Percentiles rank a stretch among this genome's conserved stretches.
These are phyloP conservation scores for Acrocephalus kingi DNA, from an alignment of 2,113 vertebrate species.

Conservation along the genomic window DNA sequence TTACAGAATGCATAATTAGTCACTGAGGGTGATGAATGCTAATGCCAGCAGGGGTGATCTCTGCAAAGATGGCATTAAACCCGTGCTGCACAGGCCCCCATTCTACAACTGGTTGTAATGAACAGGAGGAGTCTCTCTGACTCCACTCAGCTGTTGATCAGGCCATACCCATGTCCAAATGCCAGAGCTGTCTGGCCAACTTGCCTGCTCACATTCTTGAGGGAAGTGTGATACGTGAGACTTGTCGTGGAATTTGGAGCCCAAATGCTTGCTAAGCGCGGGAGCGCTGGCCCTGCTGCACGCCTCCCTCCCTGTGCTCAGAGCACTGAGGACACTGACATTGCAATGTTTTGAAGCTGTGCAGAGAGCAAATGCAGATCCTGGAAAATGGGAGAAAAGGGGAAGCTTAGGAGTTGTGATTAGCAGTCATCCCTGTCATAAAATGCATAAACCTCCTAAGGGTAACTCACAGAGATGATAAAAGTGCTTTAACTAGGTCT, in stretches of 20 bases:
- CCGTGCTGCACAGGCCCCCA: background rate
- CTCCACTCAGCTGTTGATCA: slow-evolving; percentile 14
- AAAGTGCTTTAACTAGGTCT: background rate
- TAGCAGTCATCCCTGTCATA: background rate
- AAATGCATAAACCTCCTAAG: background rate
- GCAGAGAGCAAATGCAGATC: background rate
- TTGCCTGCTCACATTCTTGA: slow-evolving; percentile 54
- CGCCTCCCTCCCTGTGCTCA: background rate
- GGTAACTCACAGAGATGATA: background rate
- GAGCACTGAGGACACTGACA: background rate
- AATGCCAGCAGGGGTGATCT: rapidly evolving
- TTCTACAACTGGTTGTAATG: background rate
- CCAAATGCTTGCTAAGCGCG: background rate
- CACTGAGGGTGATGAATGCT: background rate
- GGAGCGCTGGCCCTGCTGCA: background rate
- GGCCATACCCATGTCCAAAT: background rate
- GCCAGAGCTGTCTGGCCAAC: slow-evolving; percentile 47
- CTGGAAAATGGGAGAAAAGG: background rate
- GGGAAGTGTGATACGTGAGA: slow-evolving; percentile 37
- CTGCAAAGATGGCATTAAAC: background rate
- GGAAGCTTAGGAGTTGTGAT: background rate
- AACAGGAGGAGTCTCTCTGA: slow-evolving; percentile 13
- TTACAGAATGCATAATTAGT: background rate
- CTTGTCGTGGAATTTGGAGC: slow-evolving; percentile 9
- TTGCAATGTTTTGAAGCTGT: background rate